These are phyloP conservation scores for Sebastes vulpes DNA, from an alignment of 2,797 vertebrate genomes.

Conservation along the genomic window DNA sequence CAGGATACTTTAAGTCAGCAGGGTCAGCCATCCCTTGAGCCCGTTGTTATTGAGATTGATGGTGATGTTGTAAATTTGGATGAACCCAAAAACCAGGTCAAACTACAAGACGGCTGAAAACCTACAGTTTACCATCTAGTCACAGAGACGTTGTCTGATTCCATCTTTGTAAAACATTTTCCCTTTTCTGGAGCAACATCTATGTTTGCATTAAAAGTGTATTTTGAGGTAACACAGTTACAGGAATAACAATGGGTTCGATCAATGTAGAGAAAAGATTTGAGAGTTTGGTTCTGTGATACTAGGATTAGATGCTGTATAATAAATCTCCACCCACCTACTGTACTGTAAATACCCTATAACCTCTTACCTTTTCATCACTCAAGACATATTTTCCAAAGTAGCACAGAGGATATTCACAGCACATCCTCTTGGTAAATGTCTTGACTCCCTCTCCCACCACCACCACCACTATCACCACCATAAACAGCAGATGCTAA, in stretches of 20 bases:
- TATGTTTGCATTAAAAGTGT: background rate
- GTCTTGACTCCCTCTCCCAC: background rate
- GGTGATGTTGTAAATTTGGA: conserved; percentile 20
- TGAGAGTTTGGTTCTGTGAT: background rate
- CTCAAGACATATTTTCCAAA: background rate
- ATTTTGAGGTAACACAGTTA: background rate
- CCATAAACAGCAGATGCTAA: conserved; percentile 21
- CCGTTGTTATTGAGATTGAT: conserved; percentile 40
- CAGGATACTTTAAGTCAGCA: conserved; percentile 21
- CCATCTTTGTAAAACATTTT: background rate
- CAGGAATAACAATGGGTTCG: background rate
- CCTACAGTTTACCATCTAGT: background rate
- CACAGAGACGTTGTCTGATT: background rate
- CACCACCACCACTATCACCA: background rate
- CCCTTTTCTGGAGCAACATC: background rate
- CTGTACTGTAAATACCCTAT: background rate
- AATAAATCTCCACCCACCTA: background rate
- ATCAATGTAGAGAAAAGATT: background rate
- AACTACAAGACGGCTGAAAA: background rate
- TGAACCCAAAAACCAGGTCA: background rate
- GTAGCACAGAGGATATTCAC: background rate
- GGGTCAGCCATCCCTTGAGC: conserved; percentile 32
- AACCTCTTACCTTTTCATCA: background rate
- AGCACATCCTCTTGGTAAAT: background rate
- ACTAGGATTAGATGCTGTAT: background rate